Percentiles rank a stretch among this genome's conserved stretches.
Conservation (phyloP, 2,113 vertebrate species). For the Climacteris rufus region DNA sequence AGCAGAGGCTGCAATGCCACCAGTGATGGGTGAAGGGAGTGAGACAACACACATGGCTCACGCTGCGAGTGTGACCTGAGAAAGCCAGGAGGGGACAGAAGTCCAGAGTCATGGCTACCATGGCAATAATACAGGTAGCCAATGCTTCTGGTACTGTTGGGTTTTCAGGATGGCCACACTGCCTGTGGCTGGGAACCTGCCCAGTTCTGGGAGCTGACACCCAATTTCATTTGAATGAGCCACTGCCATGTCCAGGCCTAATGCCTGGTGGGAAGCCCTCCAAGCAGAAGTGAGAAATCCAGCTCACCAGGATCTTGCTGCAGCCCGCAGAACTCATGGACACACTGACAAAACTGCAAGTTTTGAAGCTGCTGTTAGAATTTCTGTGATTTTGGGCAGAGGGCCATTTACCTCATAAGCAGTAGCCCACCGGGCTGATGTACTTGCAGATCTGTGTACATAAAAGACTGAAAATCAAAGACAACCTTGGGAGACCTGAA, state of each 20-base stretch:
- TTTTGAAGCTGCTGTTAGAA: neutral
- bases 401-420: neutral
- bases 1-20: neutral
- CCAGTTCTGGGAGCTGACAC: neutral
- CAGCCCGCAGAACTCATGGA: neutral
- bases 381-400: neutral
- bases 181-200: neutral
- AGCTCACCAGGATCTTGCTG: neutral
- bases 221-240: neutral
- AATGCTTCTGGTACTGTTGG: neutral
- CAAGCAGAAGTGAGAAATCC: neutral
- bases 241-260: neutral
- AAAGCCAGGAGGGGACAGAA: neutral
- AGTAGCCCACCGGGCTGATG: neutral
- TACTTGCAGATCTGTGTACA: neutral
- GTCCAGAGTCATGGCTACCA: neutral
- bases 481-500: neutral
- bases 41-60: rapidly evolving
- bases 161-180: neutral
- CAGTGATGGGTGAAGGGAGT: neutral
- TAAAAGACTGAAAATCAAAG: neutral
- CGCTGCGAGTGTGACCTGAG: rapidly evolving
- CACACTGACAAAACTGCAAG: neutral
- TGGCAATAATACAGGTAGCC: neutral
- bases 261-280: neutral